A percentile compares a stretch with the other conserved stretches of the same genome.
These are phyloP conservation scores for Chlorops oryzae DNA, from an alignment of 1,140 invertebrate genomes.

Conservation along the genomic window DNA sequence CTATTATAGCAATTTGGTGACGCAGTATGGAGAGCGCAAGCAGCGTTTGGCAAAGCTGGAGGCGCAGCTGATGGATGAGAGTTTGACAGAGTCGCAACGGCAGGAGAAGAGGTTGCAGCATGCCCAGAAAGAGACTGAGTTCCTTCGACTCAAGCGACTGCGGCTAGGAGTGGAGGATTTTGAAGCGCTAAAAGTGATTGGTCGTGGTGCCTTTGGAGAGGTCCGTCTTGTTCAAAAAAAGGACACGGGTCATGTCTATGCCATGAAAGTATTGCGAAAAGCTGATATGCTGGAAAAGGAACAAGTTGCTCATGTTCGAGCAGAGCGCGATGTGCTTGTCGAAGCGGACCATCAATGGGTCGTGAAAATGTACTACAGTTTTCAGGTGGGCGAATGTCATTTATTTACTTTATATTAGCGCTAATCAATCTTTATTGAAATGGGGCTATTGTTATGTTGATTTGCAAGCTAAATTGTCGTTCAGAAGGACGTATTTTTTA, in stretches of 20 bases:
- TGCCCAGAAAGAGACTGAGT: conserved; percentile 97
- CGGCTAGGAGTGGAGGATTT: conserved; percentile 97
- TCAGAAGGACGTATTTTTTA: too few species aligned
- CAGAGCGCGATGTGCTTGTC: conserved; percentile 95
- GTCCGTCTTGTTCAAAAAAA: conserved; percentile 98
- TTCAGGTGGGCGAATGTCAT: conserved; percentile 70
- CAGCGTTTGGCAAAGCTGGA: conserved; percentile 87
- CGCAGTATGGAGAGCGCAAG: conserved; percentile 94
- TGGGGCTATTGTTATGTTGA: too few species aligned
- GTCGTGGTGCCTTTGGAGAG: conserved; percentile 96
- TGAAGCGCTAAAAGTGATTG: conserved; percentile 93
- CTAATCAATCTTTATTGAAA: too few species aligned
- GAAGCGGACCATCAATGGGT: conserved; percentile 99
- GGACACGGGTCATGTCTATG: conserved; percentile 99
- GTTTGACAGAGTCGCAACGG: conserved; percentile 75
- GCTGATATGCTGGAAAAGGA: conserved; percentile 99
- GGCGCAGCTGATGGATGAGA: conserved; percentile 90
- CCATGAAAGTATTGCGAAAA: conserved; percentile 99
- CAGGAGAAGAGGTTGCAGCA: conserved; percentile 89
- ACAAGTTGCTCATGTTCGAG: conserved; percentile 96
- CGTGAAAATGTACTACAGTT: conserved; percentile 99
- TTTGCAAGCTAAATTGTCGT: too few species aligned
- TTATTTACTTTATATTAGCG: too few species aligned
- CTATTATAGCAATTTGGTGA: conserved; percentile 97
- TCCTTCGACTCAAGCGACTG: conserved; percentile 90